Evolutionary conservation across 2,888 invertebrate genomes (phyloP).

Genomic region (Rhingia rostrata): DNA sequence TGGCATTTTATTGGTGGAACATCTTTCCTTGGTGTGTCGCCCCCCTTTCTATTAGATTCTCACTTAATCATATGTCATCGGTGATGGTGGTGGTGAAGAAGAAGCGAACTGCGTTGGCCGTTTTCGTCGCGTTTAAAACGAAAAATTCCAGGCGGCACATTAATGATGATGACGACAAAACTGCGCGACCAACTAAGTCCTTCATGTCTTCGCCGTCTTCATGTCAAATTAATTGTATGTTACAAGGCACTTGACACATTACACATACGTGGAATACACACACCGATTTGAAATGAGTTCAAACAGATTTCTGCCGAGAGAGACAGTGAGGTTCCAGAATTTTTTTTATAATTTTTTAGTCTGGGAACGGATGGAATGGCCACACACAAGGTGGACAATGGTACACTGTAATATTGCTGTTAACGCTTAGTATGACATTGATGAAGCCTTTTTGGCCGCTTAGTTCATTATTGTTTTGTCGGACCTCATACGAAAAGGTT

Average conservation of each 20-base stretch:
- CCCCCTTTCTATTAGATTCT: slow-evolving; percentile 56
- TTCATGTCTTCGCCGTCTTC: slow-evolving; percentile 59
- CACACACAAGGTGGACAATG: slow-evolving; percentile 71
- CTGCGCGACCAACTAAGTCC: slow-evolving; percentile 53
- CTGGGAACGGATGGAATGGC: slow-evolving; percentile 58
- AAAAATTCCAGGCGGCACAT: slow-evolving; percentile 30
- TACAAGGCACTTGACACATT: slow-evolving; percentile 65
- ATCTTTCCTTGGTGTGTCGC: background rate
- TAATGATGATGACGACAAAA: slow-evolving; percentile 60
- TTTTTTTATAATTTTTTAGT: slow-evolving; percentile 16
- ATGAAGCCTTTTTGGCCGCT: slow-evolving; percentile 56
- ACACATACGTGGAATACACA: slow-evolving; percentile 23
- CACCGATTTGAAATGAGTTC: slow-evolving; percentile 53
- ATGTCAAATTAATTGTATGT: slow-evolving; percentile 70
- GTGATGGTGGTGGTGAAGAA: slow-evolving; percentile 24
- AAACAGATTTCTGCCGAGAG: slow-evolving; percentile 49
- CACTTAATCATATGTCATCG: slow-evolving; percentile 69
- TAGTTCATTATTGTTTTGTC: slow-evolving; percentile 36
- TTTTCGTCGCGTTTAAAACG: slow-evolving; percentile 44
- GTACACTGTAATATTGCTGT: slow-evolving; percentile 46
- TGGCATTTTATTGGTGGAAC: slow-evolving; percentile 44
- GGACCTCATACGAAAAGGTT: slow-evolving; percentile 34
- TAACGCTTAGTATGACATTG: slow-evolving; percentile 65
- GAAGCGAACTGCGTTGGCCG: slow-evolving; percentile 64
- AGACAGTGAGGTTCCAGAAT: slow-evolving; percentile 8